phyloP scores from a whole-genome alignment of 2,113 vertebrate genomes.

The Aleadryas rufinucha region DNA sequence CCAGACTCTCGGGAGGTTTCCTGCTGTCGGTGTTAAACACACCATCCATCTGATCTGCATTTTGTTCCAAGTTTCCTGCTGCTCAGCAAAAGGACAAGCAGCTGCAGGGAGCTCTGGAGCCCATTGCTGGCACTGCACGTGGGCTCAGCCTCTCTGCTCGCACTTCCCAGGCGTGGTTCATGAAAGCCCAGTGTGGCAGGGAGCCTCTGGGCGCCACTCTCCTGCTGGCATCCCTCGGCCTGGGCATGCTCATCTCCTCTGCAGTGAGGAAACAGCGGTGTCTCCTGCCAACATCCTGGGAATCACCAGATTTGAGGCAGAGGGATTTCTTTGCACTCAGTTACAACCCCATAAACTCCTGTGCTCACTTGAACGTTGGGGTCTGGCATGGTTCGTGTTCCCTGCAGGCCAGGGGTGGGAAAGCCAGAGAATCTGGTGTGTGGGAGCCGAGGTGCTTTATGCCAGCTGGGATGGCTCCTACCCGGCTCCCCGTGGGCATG shows the following conservation, averaged over 20 bases:
- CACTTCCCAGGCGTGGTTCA: not conserved
- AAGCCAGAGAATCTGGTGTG: not conserved
- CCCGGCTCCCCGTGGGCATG: accelerated
- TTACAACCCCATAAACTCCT: not conserved
- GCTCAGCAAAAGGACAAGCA: not conserved
- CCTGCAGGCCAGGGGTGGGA: accelerated
- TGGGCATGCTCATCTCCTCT: not conserved
- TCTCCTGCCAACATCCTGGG: not conserved
- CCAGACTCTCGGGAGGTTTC: conserved; percentile 21
- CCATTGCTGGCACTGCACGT: accelerated
- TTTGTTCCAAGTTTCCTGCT: not conserved
- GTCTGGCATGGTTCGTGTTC: accelerated
- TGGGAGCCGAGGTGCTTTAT: not conserved
- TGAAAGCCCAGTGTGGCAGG: not conserved
- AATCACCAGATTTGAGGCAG: accelerated
- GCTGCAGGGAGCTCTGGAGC: not conserved
- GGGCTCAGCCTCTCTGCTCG: not conserved
- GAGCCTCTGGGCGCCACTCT: accelerated
- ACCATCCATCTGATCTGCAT: not conserved
- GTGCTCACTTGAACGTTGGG: accelerated
- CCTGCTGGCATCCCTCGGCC: not conserved
- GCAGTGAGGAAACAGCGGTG: accelerated
- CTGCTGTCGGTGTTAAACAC: not conserved
- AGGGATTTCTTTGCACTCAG: not conserved
- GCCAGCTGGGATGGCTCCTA: not conserved